Evolutionary conservation across 2,888 invertebrate species (phyloP).

Genomic region (Nemoura dubitans): DNA sequence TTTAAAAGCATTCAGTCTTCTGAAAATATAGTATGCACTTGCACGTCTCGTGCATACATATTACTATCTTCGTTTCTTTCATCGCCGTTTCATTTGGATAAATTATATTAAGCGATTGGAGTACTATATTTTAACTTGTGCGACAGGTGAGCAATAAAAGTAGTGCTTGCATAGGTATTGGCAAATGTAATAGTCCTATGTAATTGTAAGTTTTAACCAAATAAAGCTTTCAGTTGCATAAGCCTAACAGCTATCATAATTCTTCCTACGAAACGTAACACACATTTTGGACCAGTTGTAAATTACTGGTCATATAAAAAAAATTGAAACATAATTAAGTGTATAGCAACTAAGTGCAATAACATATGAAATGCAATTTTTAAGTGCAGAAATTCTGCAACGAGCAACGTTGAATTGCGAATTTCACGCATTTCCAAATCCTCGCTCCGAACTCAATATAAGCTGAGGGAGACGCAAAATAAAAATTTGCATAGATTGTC

Average conservation of each 20-base stretch:
- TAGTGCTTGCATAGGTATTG: not conserved
- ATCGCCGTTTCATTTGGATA: not conserved
- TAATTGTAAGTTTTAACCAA: not conserved
- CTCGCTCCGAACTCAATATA: not conserved
- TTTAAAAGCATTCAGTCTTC: constrained; percentile 34
- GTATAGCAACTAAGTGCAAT: not conserved
- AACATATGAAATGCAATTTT: constrained; percentile 35
- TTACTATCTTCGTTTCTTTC: not conserved
- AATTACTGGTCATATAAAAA: not conserved
- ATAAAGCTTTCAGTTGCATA: not conserved
- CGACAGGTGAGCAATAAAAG: not conserved
- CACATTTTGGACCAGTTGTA: not conserved
- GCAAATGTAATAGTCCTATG: not conserved
- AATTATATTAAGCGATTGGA: not conserved
- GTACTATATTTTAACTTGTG: not conserved
- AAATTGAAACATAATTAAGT: not conserved
- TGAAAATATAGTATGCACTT: not conserved
- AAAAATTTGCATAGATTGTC: not conserved
- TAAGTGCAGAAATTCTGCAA: not conserved
- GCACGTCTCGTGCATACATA: not conserved
- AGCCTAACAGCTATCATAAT: not conserved
- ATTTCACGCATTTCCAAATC: not conserved
- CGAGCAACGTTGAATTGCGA: not conserved
- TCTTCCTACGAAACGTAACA: not conserved
- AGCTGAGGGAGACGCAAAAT: not conserved